These are phyloP conservation scores for Cyanoramphus novaezelandiae DNA, from an alignment of 2,113 vertebrate genomes.

Conservation along the genomic window DNA sequence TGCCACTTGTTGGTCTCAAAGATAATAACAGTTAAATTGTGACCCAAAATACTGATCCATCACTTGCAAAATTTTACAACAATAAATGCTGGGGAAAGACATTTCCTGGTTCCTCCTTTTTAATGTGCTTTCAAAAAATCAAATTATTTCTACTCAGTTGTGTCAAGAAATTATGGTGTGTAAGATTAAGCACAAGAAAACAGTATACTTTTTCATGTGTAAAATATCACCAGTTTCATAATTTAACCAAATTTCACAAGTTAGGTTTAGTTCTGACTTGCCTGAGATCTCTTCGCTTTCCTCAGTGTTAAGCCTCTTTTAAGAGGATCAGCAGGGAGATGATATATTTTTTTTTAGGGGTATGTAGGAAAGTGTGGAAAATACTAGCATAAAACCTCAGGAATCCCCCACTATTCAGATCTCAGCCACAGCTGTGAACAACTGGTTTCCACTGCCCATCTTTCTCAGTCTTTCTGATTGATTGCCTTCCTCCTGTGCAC, in stretches of 20 bases:
- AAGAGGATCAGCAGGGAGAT: background rate
- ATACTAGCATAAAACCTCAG: background rate
- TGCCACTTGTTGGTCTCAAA: background rate
- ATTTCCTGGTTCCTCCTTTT: background rate
- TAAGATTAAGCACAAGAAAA: background rate
- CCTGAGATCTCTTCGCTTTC: background rate
- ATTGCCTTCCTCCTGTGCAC: background rate
- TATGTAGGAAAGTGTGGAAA: background rate
- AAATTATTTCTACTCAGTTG: background rate
- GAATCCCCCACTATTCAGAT: fast-evolving
- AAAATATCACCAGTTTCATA: background rate
- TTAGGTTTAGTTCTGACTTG: background rate
- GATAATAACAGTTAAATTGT: background rate
- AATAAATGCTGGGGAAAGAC: background rate
- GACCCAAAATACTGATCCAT: background rate
- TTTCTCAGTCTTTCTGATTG: background rate
- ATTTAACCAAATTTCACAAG: background rate
- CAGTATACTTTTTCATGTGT: background rate
- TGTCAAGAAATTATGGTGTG: background rate
- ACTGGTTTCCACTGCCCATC: background rate
- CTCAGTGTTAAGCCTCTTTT: background rate
- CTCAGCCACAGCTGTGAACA: background rate
- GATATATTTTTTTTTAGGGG: background rate
- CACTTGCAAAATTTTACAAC: background rate
- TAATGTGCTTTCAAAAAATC: background rate